A percentile compares a stretch with the other conserved stretches of the same genome.
Conservation (phyloP, 2,888 invertebrate genomes). For the Invenusta paracnida region DNA sequence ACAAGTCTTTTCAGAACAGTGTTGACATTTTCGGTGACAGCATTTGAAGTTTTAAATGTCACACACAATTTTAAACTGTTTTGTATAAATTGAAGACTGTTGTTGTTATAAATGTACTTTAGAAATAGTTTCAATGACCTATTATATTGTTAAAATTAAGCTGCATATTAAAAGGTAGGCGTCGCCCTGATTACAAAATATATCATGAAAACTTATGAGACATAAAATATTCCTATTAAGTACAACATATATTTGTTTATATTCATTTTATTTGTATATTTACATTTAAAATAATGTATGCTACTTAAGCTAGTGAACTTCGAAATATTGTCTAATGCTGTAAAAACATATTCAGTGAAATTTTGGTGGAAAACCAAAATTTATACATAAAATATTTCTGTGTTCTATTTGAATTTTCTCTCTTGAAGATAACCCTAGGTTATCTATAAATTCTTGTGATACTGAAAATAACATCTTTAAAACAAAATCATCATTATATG, state of each 20-base stretch:
- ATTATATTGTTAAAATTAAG: neutral
- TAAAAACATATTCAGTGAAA: neutral
- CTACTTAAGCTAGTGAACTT: neutral
- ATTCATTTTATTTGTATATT: neutral
- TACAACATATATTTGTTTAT: neutral
- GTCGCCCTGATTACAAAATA: neutral
- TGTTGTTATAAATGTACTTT: neutral
- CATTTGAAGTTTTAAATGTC: slow-evolving; percentile 22
- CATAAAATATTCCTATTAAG: neutral
- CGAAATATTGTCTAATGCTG: neutral
- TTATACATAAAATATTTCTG: neutral
- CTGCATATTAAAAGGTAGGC: neutral
- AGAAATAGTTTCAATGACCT: neutral
- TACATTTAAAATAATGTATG: neutral
- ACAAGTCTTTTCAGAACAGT: slow-evolving; percentile 10
- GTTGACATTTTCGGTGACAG: slow-evolving; percentile 26
- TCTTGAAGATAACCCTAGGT: neutral
- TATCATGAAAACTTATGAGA: neutral
- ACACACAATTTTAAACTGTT: slow-evolving; percentile 16
- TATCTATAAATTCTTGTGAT: too few relatives aligned
- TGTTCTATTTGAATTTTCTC: neutral
- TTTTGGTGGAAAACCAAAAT: neutral
- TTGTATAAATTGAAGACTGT: neutral
- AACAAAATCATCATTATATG: too few relatives aligned
- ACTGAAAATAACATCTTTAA: too few relatives aligned